Base-by-base conservation (phyloP, 1,140 invertebrate genomes). In the Drosophila ogumai region DNA sequence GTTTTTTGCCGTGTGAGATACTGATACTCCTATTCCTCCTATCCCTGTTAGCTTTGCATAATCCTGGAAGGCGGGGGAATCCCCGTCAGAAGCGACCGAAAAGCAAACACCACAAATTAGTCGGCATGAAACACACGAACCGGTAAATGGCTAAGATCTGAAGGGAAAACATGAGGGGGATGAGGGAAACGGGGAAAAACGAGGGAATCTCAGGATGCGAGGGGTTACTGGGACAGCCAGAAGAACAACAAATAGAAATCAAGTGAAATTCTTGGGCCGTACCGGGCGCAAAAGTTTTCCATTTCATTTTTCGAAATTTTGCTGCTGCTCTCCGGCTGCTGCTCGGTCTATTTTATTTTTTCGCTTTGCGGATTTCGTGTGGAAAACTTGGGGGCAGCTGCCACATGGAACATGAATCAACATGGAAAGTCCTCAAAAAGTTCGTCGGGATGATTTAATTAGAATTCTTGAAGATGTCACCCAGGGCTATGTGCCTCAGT, bases 71-170 rank as follows among this genome's bases (percentile, higher is more conserved):
- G 8, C 6, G 19, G 44, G 41, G 12, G 12, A 47, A 47, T 28
- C 31, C 50, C 32, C 32, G 67, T 41, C 61, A 58, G 58, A 79
- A 73, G 80, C 81, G 72, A 69, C 81, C 84, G 52, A 67, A 84
- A 77, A 81, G 84, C 81, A 84, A 90, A 88, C 85, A 84, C 85
- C 84, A 84, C 81, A 88, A 90, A 88, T 88, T 88, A 88, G 84
- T 81, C 85, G 85, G 63, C 68, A 67, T 78, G 77, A 71, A 58
- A 78, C 75, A 72, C 75, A 64, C 75, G 66, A 36, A 46, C 34
- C 75, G 74, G 49, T 61, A 76, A 64, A 50, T 72, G 75, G 74
- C 40, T 40, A 38, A 76, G 55, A 71, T 58, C 41, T 13, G 17
- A 59, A n/a, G 41, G 28, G 43, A 19, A 55, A 55, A 15, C 13